Evolutionary conservation across 2,888 invertebrate genomes (phyloP), one percentile per base, ranked within the genome.

Genomic region (Leptinotarsa peninsularis): DNA sequence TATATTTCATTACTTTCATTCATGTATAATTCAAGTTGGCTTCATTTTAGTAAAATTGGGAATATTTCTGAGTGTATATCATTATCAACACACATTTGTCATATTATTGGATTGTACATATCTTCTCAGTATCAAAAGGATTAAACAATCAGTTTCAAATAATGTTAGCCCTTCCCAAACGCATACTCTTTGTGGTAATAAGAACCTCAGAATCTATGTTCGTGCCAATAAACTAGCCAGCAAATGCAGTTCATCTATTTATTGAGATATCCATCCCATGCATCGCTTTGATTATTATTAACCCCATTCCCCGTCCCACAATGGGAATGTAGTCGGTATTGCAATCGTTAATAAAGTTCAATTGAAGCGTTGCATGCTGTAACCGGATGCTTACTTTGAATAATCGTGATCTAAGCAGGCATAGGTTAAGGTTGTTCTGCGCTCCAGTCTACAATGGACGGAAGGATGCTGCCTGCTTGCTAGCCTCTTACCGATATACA

Each of bases 341-440:
- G 81, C 81, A 79, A 81, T 80, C 72, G 78, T 76, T 73, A 79
- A 81, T 81, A 81, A 83, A 83, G 81, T 82, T 82, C 82, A 82
- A 78, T 82, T 77, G 67, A 76, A 75, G 79, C 77, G 74, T 82
- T 83, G 82, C 81, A 80, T 83, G 80, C 81, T 74, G 79, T 74
- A 83, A 82, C 83, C 83, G 83, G 83, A 83, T 83, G 79, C 83
- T 80, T 77, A 76, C 74, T 81, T 83, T 79, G 80, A 82, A 82
- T 81, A 80, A 81, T 83, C 83, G 83, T 83, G 83, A 83, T 81
- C 82, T 75, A 76, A 72, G 72, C 75, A 78, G 80, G 74, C 81
- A 83, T 83, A 83, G 83, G 83, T 83, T 83, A 83, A 83, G 82
- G 82, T 82, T 83, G 80, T 80, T 81, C 75, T 73, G 74, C 76